Base-by-base conservation (phyloP, 2,888 invertebrate species). In the Merodon equestris region DNA sequence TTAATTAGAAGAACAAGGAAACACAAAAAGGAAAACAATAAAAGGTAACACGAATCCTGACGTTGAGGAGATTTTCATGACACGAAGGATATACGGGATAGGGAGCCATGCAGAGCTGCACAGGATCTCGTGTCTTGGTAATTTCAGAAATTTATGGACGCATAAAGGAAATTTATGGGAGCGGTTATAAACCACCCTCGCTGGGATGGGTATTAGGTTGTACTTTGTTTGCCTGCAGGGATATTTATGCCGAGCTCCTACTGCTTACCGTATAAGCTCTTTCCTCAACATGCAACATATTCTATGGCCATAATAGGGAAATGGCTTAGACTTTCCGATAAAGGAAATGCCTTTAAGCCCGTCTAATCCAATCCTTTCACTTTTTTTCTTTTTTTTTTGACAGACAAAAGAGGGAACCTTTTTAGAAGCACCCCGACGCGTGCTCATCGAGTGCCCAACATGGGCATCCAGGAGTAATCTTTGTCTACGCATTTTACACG, bases 381-480 rank as follows among this genome's bases (percentile, higher is more conserved):
- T 27, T 7, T 4, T 27, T 4, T 4, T 27, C 27, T 7, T 27
- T 27, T 27, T 27, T 27, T 7, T 7, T 27, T 27, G 7, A 44
- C n/a, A 66, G 90, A 86, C 90, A 64, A 89, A 88, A 84, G 90
- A 90, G 56, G 90, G 90, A 5, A 86, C 86, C 17, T 86, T 90
- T 18, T 86, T 90, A 44, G 91, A 91, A 81, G 90, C 90, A 9
- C 90, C 90, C 1, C 86, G 90, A 15, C 88, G 91, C 13, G 90
- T 91, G 50, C 88, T 91, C 42, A 86, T 91, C 12, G 91, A 91
- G 83, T 91, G 91, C 48, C 90, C 90, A 44, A 87, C 90, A 48
- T 91, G 91, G 84, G 89, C 89, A 64, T 90, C 91, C 27, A 89
- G 91, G 76, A 90, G 90, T 34, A 89, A 90, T 12, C 85, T 91